Base-by-base conservation (phyloP, 2,888 invertebrate genomes). In the Drosophila tripunctata region DNA sequence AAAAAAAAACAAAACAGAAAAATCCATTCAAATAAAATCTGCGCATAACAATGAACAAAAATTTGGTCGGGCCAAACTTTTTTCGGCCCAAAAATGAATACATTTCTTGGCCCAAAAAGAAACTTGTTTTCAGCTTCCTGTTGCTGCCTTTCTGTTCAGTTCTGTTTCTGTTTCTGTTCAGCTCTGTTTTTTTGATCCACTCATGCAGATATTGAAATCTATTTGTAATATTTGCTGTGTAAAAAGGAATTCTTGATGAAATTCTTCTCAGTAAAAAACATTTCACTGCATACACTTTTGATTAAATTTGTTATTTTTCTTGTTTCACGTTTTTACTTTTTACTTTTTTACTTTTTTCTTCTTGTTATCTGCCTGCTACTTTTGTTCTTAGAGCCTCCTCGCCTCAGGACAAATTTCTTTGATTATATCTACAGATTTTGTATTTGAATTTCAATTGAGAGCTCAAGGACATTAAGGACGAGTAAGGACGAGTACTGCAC, bases 1-100 rank as follows among this genome's bases (percentile, higher is more conserved):
- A n/a, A n/a, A n/a, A n/a, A n/a, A n/a, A n/a, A n/a, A n/a, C n/a
- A n/a, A 58, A 76, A 63, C 75, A 77, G 27, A 83, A 80, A 80
- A n/a, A n/a, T n/a, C n/a, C n/a, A n/a, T 80, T 78, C 81, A 85
- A 81, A 75, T 85, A 48, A 83, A 81, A 79, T 76, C 74, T 76
- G 64, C 55, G 79, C 79, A 83, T 66, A 77, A 67, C 78, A 80
- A 82, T 83, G 65, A 86, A 80, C 63, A n/a, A n/a, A n/a, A n/a
- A n/a, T 77, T 81, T 51, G n/a, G n/a, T 71, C 15, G 36, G 24
- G 31, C 12, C 44, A 71, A 75, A 47, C 19, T 52, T 76, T 78
- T 78, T 36, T 50, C 45, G 27, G 33, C 36, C 36, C 31, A 40
- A 60, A 75, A 54, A 67, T 27, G 69, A 57, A 54, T 40, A 38